Percentiles rank a stretch among this genome's conserved stretches.
These are phyloP conservation scores for Crotalus horridus DNA, from an alignment of 2,113 vertebrate species.

Conservation along the genomic window DNA sequence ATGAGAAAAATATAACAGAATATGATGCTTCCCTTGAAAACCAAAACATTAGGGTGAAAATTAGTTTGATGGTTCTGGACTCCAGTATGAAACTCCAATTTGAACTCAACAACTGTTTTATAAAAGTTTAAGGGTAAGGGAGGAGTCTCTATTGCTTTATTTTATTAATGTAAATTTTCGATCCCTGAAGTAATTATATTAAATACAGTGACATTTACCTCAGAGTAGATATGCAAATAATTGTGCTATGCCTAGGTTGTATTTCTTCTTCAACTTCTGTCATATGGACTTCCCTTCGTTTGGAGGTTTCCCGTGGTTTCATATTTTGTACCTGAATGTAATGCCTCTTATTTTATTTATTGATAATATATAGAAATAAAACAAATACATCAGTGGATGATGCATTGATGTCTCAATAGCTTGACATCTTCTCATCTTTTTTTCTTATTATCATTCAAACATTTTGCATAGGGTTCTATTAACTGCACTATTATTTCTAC, in stretches of 20 bases:
- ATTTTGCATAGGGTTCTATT: background rate
- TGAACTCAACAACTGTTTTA: background rate
- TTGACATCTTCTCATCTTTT: background rate
- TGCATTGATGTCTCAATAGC: background rate
- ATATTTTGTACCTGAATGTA: background rate
- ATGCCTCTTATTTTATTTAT: background rate
- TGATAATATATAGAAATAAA: background rate
- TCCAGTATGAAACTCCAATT: background rate
- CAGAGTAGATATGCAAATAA: background rate
- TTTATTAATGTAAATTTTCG: background rate
- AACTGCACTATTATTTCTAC: background rate
- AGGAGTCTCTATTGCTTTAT: background rate
- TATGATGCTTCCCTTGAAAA: background rate
- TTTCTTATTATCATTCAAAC: background rate
- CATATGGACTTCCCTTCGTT: background rate
- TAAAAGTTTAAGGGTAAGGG: background rate
- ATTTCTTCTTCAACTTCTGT: background rate
- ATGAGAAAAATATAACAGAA: background rate
- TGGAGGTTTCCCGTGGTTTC: background rate
- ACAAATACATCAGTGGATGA: background rate
- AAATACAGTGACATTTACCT: background rate
- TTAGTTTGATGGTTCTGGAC: background rate
- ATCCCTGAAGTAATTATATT: background rate
- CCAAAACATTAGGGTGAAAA: background rate
- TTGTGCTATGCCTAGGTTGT: background rate